Evolutionary conservation across 2,888 invertebrate species (phyloP).

Genomic region (Ametastegia equiseti): DNA sequence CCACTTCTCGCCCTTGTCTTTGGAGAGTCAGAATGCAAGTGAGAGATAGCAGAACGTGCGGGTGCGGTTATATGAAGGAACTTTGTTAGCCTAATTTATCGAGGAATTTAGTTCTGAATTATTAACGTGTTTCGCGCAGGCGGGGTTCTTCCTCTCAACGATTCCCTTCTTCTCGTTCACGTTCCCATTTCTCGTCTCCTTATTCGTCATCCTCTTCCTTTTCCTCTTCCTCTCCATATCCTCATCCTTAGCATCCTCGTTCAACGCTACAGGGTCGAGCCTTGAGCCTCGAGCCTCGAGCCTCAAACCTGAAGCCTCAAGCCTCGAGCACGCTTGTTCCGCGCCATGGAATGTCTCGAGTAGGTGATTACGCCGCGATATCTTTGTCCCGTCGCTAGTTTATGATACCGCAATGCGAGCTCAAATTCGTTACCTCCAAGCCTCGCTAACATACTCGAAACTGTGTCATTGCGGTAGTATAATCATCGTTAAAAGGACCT

Average conservation of each 20-base stretch:
- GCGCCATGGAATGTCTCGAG: conserved; percentile 40
- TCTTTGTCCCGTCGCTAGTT: conserved; percentile 33
- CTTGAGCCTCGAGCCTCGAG: conserved; percentile 27
- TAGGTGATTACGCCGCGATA: conserved; percentile 43
- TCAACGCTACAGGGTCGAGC: conserved; percentile 1
- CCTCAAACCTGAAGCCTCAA: conserved; percentile 13
- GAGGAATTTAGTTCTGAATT: conserved; percentile 65
- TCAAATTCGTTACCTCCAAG: conserved; percentile 41
- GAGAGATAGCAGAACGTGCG: conserved; percentile 46
- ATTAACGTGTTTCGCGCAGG: conserved; percentile 62
- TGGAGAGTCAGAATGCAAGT: conserved; percentile 47
- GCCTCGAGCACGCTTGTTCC: conserved; percentile 41
- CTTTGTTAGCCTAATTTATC: conserved; percentile 71
- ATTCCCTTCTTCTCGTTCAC: conserved; percentile 1
- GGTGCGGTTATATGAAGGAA: conserved; percentile 53
- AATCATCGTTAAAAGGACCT: conserved; percentile 43
- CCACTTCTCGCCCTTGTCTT: conserved; percentile 40
- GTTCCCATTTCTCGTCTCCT: not conserved
- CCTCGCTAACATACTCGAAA: conserved; percentile 33
- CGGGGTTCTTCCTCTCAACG: not conserved
- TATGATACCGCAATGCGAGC: conserved; percentile 41
- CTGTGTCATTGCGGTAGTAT: conserved; percentile 40
- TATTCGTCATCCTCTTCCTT: not conserved
- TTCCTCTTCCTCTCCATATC: not conserved
- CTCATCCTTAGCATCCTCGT: conserved; percentile 4